Base-by-base conservation (phyloP, 2,888 invertebrate genomes). In the Mimumesa dahlbomi region DNA sequence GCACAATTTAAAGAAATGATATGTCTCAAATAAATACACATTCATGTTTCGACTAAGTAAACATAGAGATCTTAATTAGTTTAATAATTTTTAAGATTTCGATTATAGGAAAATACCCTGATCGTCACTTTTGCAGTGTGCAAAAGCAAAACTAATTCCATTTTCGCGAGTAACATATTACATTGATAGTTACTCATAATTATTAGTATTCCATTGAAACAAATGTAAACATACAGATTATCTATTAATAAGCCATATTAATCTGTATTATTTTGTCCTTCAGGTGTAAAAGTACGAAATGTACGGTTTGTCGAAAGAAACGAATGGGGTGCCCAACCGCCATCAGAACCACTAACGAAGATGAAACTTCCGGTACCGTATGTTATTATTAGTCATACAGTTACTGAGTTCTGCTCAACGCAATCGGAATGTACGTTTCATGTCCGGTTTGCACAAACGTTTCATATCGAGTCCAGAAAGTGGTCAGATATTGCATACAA, bases 401-500 rank as follows among this genome's bases (percentile, higher is more conserved):
- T 67, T 2, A 79, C 84, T 0, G 73, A 77, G 0, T 69, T 73
- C 25, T 88, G 87, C 90, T 92, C n/a, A 0, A 82, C 77, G 0
- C 84, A 81, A 52, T 75, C 84, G 11, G 63, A 81, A 11, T 88
- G 88, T 25, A 73, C 79, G 1, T 61, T 75, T 0, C 76, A 66
- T 3, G 87, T 88, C 0, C 79, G 85, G 25, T 21, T 71, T 9
- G 81, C 82, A 2, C 88, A 88, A 53, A 84, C 81, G 0, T 83
- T 77, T 54, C 95, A 96, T 86, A 93, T 95, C 31, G 94, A 94
- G 77, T 91, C 92, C 16, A 89, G 87, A 59, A 87, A 90, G 0
- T 94, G 93, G 91, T 91, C 90, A 64, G 95, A 95, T 83, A 95
- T 95, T 19, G 93, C 91, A 0, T 96, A 95, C 86, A 96, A 95